Base-by-base conservation (phyloP, 2,113 vertebrate species). In the Procavia capensis region DNA sequence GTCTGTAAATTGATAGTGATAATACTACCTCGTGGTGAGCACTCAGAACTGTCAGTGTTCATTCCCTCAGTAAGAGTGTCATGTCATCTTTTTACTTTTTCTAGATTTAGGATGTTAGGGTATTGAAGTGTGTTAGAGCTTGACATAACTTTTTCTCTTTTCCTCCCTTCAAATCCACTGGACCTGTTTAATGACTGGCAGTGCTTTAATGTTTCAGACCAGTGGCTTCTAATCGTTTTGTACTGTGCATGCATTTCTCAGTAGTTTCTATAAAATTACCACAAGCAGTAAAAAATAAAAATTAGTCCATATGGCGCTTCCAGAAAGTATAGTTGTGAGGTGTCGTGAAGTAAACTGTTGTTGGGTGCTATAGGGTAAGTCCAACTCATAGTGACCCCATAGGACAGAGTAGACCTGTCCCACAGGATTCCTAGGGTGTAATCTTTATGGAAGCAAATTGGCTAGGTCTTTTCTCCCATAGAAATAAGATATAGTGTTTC, bases 231-330 rank as follows among this genome's bases (percentile, higher is more conserved):
- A 95, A 13, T 82, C 25, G 34, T 89, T 74, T 92, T 50, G 27
- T 88, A 36, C 10, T 47, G 9, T 66, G 64, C 36, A 64, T 85
- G 85, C 45, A 39, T 85, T 54, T 85, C 29, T 80, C 24, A 54
- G 3, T 87, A 89, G 41, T 27, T 90, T 95, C 82, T 93, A 76
- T 50, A 81, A 66, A 86, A 45, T 85, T 93, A 50, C 75, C 34
- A 19, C 45, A 90, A 87, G 50, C 63, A 43, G 43, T 85, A 85
- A 34, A 59, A 22, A 79, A 93, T 90, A 76, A 85, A 84, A 36
- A 50, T 59, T 43, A 79, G 39, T 70, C 29, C 43, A 75, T 22
- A 1, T 81, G 45, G 16, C 39, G 29, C 36, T 79, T 93, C 50
- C 36, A 41, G 59, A 74, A 82, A 82, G 57, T 90, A 45, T 22